These are phyloP conservation scores for Strongylocentrotus purpuratus DNA, from an alignment of 35 echinoderm and acorn worm species.

Conservation along the genomic window DNA sequence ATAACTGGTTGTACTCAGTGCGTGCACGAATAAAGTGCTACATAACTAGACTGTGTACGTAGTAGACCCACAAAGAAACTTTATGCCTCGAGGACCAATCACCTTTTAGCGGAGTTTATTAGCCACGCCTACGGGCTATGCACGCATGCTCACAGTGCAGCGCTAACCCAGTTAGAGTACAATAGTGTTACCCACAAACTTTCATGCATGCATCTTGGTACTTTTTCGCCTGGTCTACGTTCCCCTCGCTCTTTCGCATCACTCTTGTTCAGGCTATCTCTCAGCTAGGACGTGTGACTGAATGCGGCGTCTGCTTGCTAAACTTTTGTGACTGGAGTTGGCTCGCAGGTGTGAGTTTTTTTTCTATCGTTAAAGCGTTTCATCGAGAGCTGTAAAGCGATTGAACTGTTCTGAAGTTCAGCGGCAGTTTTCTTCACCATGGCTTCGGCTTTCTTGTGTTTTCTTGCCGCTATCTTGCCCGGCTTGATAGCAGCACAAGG, in stretches of 20 bases:
- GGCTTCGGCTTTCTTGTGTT: constrained; percentile 39
- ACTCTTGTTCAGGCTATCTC: neutral
- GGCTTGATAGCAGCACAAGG: constrained; percentile 39
- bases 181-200: neutral
- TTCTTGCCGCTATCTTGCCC: constrained; percentile 42
- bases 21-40: neutral
- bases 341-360: neutral
- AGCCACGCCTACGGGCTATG: constrained; percentile 10
- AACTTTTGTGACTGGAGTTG: neutral
- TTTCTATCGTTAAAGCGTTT: neutral
- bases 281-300: neutral
- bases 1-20: neutral
- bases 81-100: constrained; percentile 9
- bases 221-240: neutral
- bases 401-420: constrained; percentile 20
- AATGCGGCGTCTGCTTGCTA: neutral
- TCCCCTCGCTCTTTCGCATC: neutral
- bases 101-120: neutral
- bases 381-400: neutral
- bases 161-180: neutral
- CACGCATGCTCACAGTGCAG: constrained; percentile 24
- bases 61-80: neutral
- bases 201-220: neutral
- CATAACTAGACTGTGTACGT: neutral
- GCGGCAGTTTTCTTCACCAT: neutral